Base-by-base conservation (phyloP, 1,140 invertebrate genomes). In the Drosophila micromelanica region DNA sequence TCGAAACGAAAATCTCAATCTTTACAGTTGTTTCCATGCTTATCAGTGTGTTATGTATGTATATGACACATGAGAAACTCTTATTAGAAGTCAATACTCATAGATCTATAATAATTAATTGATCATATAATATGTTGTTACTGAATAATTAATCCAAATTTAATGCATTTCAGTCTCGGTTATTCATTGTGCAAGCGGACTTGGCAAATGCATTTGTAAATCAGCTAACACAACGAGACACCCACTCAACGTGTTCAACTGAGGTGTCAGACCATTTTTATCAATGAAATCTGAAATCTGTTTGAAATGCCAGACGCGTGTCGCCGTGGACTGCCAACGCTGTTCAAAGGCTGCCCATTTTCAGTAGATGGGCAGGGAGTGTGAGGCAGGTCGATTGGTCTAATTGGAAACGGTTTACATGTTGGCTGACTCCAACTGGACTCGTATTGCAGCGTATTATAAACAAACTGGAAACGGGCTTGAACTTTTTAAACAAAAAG, bases 241-340 rank as follows among this genome's bases (percentile, higher is more conserved):
- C n/a, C 56, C 40, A 49, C 68, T 70, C 37, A 60, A 78, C 73
- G 67, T 70, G 65, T 69, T 56, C 30, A 59, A 54, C 32, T 49
- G 20, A 52, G 62, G 57, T 78, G 81, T 85, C 76, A 56, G 82
- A 82, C 67, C 37, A 69, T 72, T 74, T 27, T 80, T 90, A 79
- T 89, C 61, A 79, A 89, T 90, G 23, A 54, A 49, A 71, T 63
- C 43, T 90, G 23, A 54, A 49, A 71, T 63, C 43, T 51, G 65
- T 73, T 78, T 59, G 45, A 54, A 62, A 80, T 65, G 64, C 67
- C 49, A 82, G 78, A 63, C 69, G 49, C 40, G 67, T 64, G 20
- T 35, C 60, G 62, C 40, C 35, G 20, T 43, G 27, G 37, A 17
- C 46, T 30, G 48, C 27, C 43, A 49, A 27, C 38, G 27, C 23